Evolutionary conservation across 2,888 invertebrate species (phyloP).

Genomic region (Watsonalla binaria): DNA sequence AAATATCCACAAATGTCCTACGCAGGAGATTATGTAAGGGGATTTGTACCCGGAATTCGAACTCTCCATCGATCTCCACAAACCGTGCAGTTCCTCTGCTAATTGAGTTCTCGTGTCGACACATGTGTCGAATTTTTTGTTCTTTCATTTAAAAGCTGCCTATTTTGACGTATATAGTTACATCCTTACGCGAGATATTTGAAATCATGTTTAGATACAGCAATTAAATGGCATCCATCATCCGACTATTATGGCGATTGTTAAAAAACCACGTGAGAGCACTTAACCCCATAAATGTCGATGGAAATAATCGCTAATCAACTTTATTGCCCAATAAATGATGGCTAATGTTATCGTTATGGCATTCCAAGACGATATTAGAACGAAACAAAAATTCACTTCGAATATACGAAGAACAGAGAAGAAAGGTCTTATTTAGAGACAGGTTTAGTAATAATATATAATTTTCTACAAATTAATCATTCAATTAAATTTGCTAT

Average conservation of each 20-base stretch:
- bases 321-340: constrained; percentile 46
- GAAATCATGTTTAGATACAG: too few species aligned
- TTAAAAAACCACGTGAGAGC: constrained; percentile 16
- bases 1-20: too few species aligned
- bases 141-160: too few species aligned
- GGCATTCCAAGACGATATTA: not conserved
- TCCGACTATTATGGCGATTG: constrained; percentile 9
- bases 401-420: not conserved
- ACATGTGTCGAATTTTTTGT: too few species aligned
- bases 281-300: constrained; percentile 39
- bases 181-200: too few species aligned
- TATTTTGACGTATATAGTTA: too few species aligned
- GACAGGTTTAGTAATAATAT: not conserved
- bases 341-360: constrained; percentile 1
- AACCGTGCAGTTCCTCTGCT: too few species aligned
- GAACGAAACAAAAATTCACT: not conserved
- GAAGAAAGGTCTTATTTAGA: not conserved
- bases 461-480: not conserved
- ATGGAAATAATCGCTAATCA: constrained; percentile 52
- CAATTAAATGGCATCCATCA: constrained; percentile 1
- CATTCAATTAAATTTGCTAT: not conserved
- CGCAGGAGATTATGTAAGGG: too few species aligned
- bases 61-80: too few species aligned
- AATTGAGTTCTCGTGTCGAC: too few species aligned
- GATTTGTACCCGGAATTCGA: too few species aligned